Percentiles rank a stretch among this genome's conserved stretches.
phyloP scores from a whole-genome alignment of 2,888 invertebrate genomes.

The Scaptomyza reducta region DNA sequence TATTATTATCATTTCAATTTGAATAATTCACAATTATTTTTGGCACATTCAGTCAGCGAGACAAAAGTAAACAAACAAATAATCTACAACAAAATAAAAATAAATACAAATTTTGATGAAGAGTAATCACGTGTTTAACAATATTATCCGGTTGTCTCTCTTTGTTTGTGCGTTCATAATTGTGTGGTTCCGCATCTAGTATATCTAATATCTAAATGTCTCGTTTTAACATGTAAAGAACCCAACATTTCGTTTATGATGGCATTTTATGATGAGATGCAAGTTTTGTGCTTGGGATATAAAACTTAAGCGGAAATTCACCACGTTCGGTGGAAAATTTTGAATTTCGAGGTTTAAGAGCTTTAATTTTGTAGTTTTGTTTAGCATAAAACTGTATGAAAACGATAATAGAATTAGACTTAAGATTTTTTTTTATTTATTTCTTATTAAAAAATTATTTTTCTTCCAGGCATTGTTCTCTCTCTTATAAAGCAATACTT shows the following conservation, averaged over 20 bases:
- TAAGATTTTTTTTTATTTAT: no score
- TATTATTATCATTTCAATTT: slow-evolving; percentile 9
- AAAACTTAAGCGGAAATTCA: no score
- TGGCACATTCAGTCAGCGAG: slow-evolving; percentile 24
- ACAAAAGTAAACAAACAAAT: slow-evolving; percentile 6
- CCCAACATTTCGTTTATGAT: background rate
- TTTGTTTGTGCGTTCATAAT: background rate
- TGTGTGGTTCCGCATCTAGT: no score
- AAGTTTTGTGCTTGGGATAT: background rate
- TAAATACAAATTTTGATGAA: slow-evolving; percentile 38
- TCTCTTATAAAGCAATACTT: no score
- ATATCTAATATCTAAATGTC: no score
- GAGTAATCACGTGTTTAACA: slow-evolving; percentile 49
- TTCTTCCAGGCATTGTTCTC: no score
- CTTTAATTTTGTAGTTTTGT: no score
- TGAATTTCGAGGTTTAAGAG: no score
- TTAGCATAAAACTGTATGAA: no score
- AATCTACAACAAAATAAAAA: background rate
- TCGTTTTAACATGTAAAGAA: background rate
- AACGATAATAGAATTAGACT: no score
- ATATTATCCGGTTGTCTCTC: slow-evolving; percentile 15
- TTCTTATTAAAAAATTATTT: no score
- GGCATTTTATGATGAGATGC: background rate
- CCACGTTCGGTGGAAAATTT: no score
- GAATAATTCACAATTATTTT: slow-evolving; percentile 44